phyloP scores from a whole-genome alignment of 2,888 invertebrate genomes.

The Rhimphoctona megacephalus region DNA sequence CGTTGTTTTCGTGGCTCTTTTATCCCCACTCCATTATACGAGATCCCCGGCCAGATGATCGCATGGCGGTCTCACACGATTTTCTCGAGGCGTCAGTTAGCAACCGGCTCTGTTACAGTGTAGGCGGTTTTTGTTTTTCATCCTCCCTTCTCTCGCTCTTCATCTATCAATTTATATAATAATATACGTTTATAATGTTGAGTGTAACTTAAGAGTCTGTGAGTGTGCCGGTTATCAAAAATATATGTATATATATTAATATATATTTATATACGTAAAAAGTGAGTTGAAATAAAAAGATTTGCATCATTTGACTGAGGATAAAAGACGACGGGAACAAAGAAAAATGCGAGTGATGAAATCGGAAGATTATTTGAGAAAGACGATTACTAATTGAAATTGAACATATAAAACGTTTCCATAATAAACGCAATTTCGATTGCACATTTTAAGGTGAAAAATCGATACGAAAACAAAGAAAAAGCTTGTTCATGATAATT shows the following conservation, averaged over 20 bases:
- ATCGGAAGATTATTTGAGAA: background rate
- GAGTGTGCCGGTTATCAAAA: conserved; percentile 45
- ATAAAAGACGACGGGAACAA: background rate
- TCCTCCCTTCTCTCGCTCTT: conserved; percentile 37
- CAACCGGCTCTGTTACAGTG: conserved; percentile 82
- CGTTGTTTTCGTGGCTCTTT: conserved; percentile 66
- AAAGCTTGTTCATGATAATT: conserved; percentile 22
- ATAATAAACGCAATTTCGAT: background rate
- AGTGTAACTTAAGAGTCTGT: conserved; percentile 76
- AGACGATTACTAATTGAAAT: background rate
- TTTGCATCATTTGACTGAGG: background rate
- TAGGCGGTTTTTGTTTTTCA: conserved; percentile 68
- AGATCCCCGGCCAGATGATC: conserved; percentile 80
- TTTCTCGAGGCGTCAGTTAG: conserved; percentile 82
- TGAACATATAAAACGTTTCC: background rate
- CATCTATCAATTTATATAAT: conserved; percentile 17
- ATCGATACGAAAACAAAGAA: background rate
- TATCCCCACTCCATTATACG: conserved; percentile 21
- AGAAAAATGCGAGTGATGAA: conserved; percentile 10
- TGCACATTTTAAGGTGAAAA: background rate
- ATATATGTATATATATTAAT: background rate
- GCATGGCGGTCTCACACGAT: conserved; percentile 73
- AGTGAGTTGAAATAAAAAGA: background rate
- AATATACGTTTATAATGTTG: conserved; percentile 72
- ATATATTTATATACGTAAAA: background rate